Conservation (phyloP, 2,888 invertebrate species). For the Watsonalla cultraria region DNA sequence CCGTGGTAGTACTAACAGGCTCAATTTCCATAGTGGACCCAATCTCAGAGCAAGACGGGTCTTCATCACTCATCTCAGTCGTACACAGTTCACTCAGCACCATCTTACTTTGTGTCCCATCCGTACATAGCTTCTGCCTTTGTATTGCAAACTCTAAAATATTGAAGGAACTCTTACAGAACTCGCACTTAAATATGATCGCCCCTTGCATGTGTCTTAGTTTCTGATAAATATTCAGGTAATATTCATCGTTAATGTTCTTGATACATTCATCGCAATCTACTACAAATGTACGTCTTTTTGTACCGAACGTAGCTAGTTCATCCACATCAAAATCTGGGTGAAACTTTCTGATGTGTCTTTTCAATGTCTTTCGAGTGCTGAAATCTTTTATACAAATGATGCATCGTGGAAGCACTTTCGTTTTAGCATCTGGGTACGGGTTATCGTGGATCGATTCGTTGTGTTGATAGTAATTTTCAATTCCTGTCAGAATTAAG, state of each 20-base stretch:
- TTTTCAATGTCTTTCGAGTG: constrained; percentile 53
- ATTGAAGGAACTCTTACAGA: constrained; percentile 38
- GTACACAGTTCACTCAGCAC: constrained; percentile 62
- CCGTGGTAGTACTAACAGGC: constrained; percentile 46
- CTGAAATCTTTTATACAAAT: constrained; percentile 66
- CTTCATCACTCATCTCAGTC: constrained; percentile 58
- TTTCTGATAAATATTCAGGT: constrained; percentile 35
- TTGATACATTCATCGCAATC: constrained; percentile 56
- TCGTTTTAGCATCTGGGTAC: constrained; percentile 29
- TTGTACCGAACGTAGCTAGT: constrained; percentile 42
- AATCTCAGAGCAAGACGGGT: constrained; percentile 26
- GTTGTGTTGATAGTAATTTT: constrained; percentile 53
- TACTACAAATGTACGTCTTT: constrained; percentile 29
- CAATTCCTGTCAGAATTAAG: constrained; percentile 52
- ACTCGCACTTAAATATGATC: constrained; percentile 46
- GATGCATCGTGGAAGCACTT: constrained; percentile 47
- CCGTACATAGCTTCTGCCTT: constrained; percentile 34
- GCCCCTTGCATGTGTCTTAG: constrained; percentile 41
- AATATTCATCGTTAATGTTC: constrained; percentile 42
- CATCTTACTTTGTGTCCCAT: constrained; percentile 38
- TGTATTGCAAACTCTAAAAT: constrained; percentile 49
- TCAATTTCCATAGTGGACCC: constrained; percentile 29
- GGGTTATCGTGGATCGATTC: constrained; percentile 33
- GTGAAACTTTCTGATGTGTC: constrained; percentile 64
- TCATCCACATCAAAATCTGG: constrained; percentile 52